A percentile compares a stretch with the other conserved stretches of the same genome.
Evolutionary conservation across 1,140 invertebrate genomes (phyloP).

Genomic region (Trinorchestia longiramus): DNA sequence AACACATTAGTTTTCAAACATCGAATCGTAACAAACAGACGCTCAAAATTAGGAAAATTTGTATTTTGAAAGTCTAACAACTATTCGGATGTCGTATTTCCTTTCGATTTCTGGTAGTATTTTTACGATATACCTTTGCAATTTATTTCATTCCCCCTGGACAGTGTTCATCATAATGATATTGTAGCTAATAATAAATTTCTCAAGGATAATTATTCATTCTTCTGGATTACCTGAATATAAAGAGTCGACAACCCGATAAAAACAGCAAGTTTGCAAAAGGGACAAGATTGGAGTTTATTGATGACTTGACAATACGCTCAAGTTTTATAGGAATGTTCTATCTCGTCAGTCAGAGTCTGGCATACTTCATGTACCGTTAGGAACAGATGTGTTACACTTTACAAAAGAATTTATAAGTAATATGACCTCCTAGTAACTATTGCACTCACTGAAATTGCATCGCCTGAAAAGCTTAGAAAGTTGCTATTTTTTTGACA

Average conservation of each 20-base stretch:
- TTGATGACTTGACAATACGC: not conserved
- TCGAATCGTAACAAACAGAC: not conserved
- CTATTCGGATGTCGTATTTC: not conserved
- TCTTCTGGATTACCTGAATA: not conserved
- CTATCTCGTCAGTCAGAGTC: not conserved
- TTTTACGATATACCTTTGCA: not conserved
- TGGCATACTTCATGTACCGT: not conserved
- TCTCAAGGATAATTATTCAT: not conserved
- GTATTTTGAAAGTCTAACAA: not conserved
- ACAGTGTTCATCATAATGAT: not conserved
- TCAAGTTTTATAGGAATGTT: not conserved
- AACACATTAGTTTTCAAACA: not conserved
- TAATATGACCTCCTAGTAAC: too few relatives aligned
- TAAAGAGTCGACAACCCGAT: not conserved
- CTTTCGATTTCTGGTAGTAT: not conserved
- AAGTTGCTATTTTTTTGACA: too few relatives aligned
- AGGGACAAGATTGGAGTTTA: not conserved
- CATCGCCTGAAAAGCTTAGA: too few relatives aligned
- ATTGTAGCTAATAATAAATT: not conserved
- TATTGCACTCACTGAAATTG: too few relatives aligned
- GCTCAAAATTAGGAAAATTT: not conserved
- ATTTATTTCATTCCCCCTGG: not conserved
- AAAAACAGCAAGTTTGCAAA: not conserved
- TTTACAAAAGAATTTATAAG: too few relatives aligned
- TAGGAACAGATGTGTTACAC: not conserved